Percentiles rank a stretch among this genome's conserved stretches.
Evolutionary conservation across 2,797 vertebrate species (phyloP).

Genomic region (Meda fulgida): DNA sequence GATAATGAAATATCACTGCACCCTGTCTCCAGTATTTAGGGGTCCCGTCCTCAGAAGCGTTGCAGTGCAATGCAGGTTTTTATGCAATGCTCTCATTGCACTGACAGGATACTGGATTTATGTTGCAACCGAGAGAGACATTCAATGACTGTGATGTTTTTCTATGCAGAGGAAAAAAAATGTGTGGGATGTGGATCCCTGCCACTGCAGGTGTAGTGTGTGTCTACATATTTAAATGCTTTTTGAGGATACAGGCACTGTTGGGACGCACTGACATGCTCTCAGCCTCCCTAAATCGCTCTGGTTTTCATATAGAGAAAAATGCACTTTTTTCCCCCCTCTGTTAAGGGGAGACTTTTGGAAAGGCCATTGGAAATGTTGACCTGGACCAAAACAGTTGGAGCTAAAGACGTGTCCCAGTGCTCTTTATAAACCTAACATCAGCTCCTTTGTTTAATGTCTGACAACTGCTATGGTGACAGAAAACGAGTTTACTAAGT

Average conservation of each 20-base stretch:
- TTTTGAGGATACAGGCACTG: conserved; percentile 35
- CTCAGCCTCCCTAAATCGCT: conserved; percentile 51
- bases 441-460: conserved; percentile 59
- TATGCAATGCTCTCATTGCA: conserved; percentile 31
- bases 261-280: conserved; percentile 40
- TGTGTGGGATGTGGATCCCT: conserved; percentile 32
- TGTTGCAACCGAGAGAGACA: conserved; percentile 35
- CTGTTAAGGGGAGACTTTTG: conserved; percentile 59
- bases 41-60: neutral
- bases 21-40: conserved; percentile 7
- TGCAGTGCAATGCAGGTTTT: conserved; percentile 5
- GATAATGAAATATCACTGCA: neutral
- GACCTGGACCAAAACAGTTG: conserved; percentile 55
- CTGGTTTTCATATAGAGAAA: conserved; percentile 43
- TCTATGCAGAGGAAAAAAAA: conserved; percentile 22
- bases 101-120: conserved; percentile 44
- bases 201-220: conserved; percentile 58
- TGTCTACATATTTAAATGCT: conserved; percentile 28
- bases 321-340: conserved; percentile 46
- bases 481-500: conserved; percentile 24
- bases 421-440: conserved; percentile 65
- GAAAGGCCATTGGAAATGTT: conserved; percentile 67
- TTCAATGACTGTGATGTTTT: conserved; percentile 35
- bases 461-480: conserved; percentile 59
- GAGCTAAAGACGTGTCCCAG: conserved; percentile 46